Evolutionary conservation across 2,888 invertebrate genomes (phyloP).

Genomic region (Amblyjoppa proteus): DNA sequence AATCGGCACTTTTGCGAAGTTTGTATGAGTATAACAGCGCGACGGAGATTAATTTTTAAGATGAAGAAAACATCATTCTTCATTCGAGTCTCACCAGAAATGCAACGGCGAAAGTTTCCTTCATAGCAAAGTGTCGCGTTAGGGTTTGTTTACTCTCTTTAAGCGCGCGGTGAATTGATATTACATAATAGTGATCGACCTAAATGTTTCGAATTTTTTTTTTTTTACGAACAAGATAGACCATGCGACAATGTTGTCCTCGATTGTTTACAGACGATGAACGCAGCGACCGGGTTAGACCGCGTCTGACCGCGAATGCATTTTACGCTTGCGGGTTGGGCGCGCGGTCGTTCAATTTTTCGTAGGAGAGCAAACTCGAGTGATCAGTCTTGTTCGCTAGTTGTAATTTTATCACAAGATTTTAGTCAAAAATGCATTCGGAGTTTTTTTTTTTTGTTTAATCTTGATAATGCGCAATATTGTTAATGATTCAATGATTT

Average conservation of each 20-base stretch:
- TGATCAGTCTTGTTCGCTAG: neutral
- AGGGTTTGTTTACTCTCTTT: neutral
- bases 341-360: neutral
- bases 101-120: constrained; percentile 42
- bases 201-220: neutral
- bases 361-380: too few species aligned
- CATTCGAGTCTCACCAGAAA: constrained; percentile 52
- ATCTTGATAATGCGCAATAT: too few species aligned
- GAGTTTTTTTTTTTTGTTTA: too few species aligned
- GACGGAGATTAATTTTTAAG: neutral
- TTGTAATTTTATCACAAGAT: too few species aligned
- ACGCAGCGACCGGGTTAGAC: neutral
- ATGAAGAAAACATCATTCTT: neutral
- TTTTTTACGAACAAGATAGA: neutral
- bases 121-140: constrained; percentile 51
- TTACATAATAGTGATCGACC: neutral
- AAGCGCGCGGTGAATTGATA: neutral
- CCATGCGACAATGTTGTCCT: neutral
- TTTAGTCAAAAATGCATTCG: too few species aligned
- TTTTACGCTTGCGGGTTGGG: neutral
- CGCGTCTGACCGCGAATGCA: neutral
- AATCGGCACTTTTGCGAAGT: neutral
- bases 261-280: neutral
- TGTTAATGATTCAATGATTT: too few species aligned
- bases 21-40: neutral